These are phyloP conservation scores for Neosilurus mollespiculum DNA, from an alignment of 2,797 vertebrate genomes.

Conservation along the genomic window DNA sequence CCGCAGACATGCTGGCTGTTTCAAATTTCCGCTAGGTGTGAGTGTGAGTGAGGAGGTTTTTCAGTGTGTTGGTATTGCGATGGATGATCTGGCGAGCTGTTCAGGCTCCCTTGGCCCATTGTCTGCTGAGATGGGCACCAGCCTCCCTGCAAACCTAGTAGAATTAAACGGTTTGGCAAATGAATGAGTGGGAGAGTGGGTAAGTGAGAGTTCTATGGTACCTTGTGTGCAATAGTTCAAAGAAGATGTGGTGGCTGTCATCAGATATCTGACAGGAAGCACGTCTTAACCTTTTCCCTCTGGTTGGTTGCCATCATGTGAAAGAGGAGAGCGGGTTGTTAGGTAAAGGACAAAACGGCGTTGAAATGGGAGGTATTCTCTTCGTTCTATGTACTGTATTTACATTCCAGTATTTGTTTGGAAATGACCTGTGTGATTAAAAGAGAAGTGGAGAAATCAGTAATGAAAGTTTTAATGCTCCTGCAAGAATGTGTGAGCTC, in stretches of 20 bases:
- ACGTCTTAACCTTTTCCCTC: neutral
- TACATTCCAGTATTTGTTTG: constrained; percentile 23
- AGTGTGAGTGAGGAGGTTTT: no score
- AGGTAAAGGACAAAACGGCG: neutral
- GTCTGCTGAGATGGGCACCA: no score
- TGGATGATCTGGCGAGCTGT: no score
- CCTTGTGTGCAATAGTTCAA: neutral
- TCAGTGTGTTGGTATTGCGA: no score
- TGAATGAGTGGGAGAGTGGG: no score
- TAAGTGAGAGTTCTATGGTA: neutral
- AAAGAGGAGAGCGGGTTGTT: neutral
- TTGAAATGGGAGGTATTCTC: neutral
- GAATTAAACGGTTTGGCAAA: no score
- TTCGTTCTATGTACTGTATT: constrained; percentile 13
- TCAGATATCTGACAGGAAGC: neutral
- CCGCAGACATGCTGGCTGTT: no score
- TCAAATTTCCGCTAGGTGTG: no score
- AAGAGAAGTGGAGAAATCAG: constrained; percentile 1
- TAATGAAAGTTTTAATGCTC: constrained; percentile 16
- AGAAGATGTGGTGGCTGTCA: neutral
- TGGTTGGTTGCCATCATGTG: neutral
- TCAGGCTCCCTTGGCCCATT: no score
- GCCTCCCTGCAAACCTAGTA: no score
- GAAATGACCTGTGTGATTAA: neutral
- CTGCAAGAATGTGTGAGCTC: neutral